A percentile compares a stretch with the other conserved stretches of the same genome.
Evolutionary conservation across 2,113 vertebrate genomes (phyloP).

Genomic region (Pterophyllum scalare): DNA sequence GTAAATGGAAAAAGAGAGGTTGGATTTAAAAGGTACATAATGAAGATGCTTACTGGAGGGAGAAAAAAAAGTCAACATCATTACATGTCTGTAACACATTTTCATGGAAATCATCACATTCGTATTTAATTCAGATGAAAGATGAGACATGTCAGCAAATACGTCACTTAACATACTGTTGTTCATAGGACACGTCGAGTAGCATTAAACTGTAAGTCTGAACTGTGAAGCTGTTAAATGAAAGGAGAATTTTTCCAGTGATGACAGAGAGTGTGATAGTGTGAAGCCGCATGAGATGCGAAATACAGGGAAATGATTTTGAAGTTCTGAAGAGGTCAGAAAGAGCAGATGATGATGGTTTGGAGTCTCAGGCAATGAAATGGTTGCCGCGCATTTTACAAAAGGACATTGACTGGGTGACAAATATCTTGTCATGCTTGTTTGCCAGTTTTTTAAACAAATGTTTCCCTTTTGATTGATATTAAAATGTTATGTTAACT

Average conservation of each 20-base stretch:
- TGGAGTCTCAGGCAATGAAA: neutral
- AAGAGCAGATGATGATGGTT: neutral
- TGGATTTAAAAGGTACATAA: neutral
- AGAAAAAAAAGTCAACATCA: neutral
- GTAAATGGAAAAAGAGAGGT: neutral
- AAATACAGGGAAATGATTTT: slow-evolving; percentile 25
- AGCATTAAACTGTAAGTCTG: slow-evolving; percentile 12
- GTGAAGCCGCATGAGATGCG: neutral
- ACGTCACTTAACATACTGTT: neutral
- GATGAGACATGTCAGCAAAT: neutral
- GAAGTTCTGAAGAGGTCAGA: neutral
- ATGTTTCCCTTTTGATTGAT: slow-evolving; percentile 34
- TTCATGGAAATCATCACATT: neutral
- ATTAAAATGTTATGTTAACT: slow-evolving; percentile 29
- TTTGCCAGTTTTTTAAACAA: slow-evolving; percentile 4
- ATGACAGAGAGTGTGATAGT: neutral
- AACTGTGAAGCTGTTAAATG: slow-evolving; percentile 11
- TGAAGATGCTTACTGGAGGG: neutral
- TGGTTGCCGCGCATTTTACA: neutral
- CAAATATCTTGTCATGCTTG: neutral
- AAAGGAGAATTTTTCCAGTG: neutral
- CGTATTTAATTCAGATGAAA: neutral
- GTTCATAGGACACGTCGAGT: neutral
- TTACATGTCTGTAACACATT: neutral
- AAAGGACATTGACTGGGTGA: neutral